phyloP scores from a whole-genome alignment of 2,797 vertebrate species.

The Chromis chromis region DNA sequence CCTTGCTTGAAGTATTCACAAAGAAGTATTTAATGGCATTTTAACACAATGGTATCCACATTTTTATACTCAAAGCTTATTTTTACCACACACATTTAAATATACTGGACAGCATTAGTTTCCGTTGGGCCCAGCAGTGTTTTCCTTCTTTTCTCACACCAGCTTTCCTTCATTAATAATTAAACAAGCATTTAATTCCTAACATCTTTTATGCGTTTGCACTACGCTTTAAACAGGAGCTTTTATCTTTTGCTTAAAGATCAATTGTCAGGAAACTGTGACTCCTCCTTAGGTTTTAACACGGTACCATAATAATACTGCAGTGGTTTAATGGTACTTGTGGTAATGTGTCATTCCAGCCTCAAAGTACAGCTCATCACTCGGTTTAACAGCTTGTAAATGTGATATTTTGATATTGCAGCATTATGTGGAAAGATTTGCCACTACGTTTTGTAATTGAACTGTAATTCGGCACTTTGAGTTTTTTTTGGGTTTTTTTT shows the following conservation, averaged over 20 bases:
- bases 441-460: conserved; percentile 72
- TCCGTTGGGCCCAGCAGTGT: conserved; percentile 41
- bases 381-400: conserved; percentile 55
- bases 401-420: conserved; percentile 56
- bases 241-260: conserved; percentile 49
- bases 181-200: conserved; percentile 53
- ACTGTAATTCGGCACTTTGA: conserved; percentile 71
- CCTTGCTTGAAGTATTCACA: conserved; percentile 45
- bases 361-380: conserved; percentile 47
- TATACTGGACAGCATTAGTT: conserved; percentile 21
- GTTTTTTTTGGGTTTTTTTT: conserved; percentile 38
- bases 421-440: conserved; percentile 57
- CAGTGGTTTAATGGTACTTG: conserved; percentile 60
- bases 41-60: conserved; percentile 26
- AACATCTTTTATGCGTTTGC: conserved; percentile 16
- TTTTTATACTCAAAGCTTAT: conserved; percentile 35
- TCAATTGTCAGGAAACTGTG: conserved; percentile 60
- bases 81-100: conserved; percentile 9
- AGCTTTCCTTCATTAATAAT: conserved; percentile 28
- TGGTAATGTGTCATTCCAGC: conserved; percentile 51
- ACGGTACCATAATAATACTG: conserved; percentile 35
- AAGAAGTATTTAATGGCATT: conserved; percentile 45
- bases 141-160: conserved; percentile 17
- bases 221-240: conserved; percentile 23
- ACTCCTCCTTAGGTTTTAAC: conserved; percentile 45